Percentiles rank a stretch among this genome's conserved stretches.
Evolutionary conservation across 2,888 invertebrate genomes (phyloP).

Genomic region (Sarcophaga subvicina): DNA sequence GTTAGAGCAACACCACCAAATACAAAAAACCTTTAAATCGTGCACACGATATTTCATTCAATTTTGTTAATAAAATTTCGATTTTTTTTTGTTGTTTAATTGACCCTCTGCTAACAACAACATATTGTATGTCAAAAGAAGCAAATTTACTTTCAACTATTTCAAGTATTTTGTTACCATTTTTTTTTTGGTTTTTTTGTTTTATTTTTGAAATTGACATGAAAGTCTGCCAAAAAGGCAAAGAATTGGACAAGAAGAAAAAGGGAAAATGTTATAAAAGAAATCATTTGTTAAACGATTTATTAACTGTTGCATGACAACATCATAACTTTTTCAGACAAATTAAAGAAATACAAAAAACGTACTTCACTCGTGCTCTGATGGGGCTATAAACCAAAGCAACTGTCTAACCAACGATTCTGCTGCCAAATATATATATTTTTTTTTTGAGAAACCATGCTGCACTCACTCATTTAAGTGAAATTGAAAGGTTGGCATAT

Average conservation of each 20-base stretch:
- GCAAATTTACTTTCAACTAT: constrained; percentile 49
- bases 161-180: constrained; percentile 50
- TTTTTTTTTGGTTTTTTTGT: no score
- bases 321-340: constrained; percentile 3
- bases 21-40: no score
- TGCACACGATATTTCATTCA: no score
- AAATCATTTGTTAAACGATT: constrained; percentile 61
- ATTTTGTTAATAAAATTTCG: no score
- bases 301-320: constrained; percentile 52
- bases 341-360: not conserved
- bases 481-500: constrained; percentile 49
- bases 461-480: constrained; percentile 31
- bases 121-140: not conserved
- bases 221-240: constrained; percentile 19
- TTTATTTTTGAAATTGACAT: no score
- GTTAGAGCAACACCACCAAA: no score
- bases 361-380: constrained; percentile 22
- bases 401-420: no score
- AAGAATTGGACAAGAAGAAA: not conserved
- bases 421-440: no score
- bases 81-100: no score
- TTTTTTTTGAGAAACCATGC: no score
- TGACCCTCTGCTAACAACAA: not conserved
- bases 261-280: not conserved
- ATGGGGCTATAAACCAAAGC: constrained; percentile 17